Base-by-base conservation (phyloP, 2,113 vertebrate genomes). In the Plestiodon gilberti region DNA sequence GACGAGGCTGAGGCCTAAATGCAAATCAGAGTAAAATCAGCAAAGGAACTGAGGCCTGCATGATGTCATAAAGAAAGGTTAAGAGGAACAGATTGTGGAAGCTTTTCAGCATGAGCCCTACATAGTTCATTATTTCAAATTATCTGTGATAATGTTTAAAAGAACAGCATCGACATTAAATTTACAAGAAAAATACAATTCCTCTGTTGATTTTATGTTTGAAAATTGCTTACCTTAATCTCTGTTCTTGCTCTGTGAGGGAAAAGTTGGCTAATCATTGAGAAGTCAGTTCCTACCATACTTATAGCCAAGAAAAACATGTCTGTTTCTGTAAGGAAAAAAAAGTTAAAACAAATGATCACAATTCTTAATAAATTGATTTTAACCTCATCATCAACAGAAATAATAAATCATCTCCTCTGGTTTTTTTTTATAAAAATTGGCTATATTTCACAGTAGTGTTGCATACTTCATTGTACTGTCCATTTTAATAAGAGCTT, bases 241-340 rank as follows among this genome's bases (percentile, higher is more conserved):
- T 99, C 98, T 83, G 97, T 95, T 81, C 99, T 98, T 91, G 95
- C 96, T 96, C 99, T 97, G 87, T 99, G 98, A 93, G 98, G 98
- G 96, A 99, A 99, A 77, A 99, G 97, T 59, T 98, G 98, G 74
- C 98, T 97, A 78, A 99, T 99, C 97, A 99, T 98, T 76, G 99
- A 98, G 87, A 99, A 99, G 93, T 99, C 99, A 33, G 98, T 99
- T 90, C 99, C 99, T 89, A 99, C 99, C 98, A 99, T 99, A 93
- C 98, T 99, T 89, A 99, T 97, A n/a, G 99, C 99, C 95, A 99
- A 93, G 93, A 98, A 99, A 94, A 99, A 99, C 98, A 99, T 98
- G 88, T 99, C 99, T 1, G 99, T 99, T 96, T 99, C 99, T 99
- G 94, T 78, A 89, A 90, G 70, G 91, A 92, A 3, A 91, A 86